phyloP scores from a whole-genome alignment of 1,140 invertebrate genomes.

The Aphidius gifuensis region DNA sequence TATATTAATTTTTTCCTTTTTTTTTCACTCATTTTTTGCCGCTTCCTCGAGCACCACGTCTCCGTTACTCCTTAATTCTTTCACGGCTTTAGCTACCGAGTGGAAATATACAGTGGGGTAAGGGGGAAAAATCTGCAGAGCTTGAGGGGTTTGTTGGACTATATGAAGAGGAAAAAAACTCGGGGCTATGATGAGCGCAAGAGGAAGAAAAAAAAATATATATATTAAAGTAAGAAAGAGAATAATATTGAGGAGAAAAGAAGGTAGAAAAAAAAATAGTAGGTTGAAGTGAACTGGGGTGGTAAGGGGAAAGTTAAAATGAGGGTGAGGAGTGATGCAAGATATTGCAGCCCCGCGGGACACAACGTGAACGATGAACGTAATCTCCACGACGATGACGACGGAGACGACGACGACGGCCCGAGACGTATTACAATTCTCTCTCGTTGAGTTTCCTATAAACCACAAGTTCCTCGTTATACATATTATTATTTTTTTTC shows the following conservation, averaged over 20 bases:
- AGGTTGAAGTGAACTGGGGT: conserved; percentile 9
- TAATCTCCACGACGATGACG: conserved; percentile 51
- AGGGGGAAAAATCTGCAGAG: background rate
- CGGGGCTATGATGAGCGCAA: background rate
- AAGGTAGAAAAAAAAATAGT: conserved; percentile 11
- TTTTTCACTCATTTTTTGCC: conserved; percentile 25
- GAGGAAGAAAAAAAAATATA: conserved; percentile 4
- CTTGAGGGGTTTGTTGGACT: conserved; percentile 11
- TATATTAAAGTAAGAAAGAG: conserved; percentile 17
- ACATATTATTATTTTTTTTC: conserved; percentile 1
- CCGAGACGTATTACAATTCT: conserved; percentile 51
- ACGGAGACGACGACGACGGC: conserved; percentile 9
- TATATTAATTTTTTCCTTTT: conserved; percentile 20
- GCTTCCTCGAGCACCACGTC: conserved; percentile 16
- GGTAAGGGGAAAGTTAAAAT: background rate
- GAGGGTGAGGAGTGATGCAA: conserved; percentile 45
- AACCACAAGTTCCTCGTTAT: conserved; percentile 19
- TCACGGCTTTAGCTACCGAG: conserved; percentile 8
- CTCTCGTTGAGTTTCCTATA: conserved; percentile 38
- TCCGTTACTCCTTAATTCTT: conserved; percentile 28
- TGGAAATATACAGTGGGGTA: background rate
- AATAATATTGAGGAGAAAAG: conserved; percentile 21
- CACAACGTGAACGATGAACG: conserved; percentile 38
- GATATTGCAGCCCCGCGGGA: conserved; percentile 57
- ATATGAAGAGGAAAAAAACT: conserved; percentile 2